Evolutionary conservation across 2,113 vertebrate genomes (phyloP).

Genomic region (Periophthalmodon schlosseri): DNA sequence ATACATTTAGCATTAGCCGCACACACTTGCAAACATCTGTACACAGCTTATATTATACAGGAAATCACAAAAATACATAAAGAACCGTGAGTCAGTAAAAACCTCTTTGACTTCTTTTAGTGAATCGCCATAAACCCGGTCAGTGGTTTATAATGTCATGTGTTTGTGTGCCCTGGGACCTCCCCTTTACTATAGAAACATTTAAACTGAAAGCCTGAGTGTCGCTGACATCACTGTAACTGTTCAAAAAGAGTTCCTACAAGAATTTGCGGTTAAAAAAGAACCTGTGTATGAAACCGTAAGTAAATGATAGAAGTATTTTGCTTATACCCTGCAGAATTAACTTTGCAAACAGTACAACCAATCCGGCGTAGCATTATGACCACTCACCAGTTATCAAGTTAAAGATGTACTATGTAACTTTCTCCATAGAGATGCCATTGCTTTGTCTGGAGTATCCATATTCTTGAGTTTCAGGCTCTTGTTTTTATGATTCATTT

Average conservation of each 20-base stretch:
- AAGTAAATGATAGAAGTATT: slow-evolving; percentile 11
- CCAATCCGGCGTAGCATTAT: background rate
- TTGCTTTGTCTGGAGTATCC: background rate
- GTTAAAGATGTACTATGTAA: background rate
- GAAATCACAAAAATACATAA: slow-evolving; percentile 62
- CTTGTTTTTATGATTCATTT: too few species aligned
- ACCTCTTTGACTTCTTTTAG: slow-evolving; percentile 16
- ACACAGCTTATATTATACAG: slow-evolving; percentile 66
- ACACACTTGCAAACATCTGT: slow-evolving; percentile 71
- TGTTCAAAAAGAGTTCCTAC: slow-evolving; percentile 23
- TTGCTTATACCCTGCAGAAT: slow-evolving; percentile 53
- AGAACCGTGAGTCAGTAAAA: slow-evolving; percentile 35
- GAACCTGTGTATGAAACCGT: slow-evolving; percentile 48
- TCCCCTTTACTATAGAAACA: slow-evolving; percentile 37
- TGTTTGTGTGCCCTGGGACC: slow-evolving; percentile 19
- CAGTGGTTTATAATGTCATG: slow-evolving; percentile 11
- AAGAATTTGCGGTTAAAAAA: slow-evolving; percentile 34
- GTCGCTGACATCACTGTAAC: slow-evolving; percentile 64
- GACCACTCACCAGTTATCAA: background rate
- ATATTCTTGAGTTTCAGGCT: background rate
- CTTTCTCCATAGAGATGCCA: background rate
- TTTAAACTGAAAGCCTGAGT: slow-evolving; percentile 52
- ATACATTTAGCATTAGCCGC: slow-evolving; percentile 54
- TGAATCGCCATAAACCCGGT: slow-evolving; percentile 4
- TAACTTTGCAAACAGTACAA: slow-evolving; percentile 11